Percentiles rank a stretch among this genome's conserved stretches.
These are phyloP conservation scores for Rattus rattus DNA, from an alignment of 2,113 vertebrate genomes.

Conservation along the genomic window DNA sequence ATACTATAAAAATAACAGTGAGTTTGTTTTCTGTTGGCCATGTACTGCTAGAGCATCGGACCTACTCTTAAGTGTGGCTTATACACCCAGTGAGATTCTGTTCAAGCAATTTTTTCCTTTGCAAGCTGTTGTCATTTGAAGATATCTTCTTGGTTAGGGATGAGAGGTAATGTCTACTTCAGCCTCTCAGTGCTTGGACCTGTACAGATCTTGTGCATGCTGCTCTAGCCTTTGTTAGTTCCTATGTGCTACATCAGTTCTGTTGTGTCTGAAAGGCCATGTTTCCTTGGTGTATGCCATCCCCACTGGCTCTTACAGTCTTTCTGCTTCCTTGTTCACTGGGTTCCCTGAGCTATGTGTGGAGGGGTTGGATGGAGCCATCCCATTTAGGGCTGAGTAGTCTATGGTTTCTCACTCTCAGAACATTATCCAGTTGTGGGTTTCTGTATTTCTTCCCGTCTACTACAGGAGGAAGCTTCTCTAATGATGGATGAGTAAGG, in stretches of 20 bases:
- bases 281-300: not conserved
- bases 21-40: not conserved
- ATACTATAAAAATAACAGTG: not conserved
- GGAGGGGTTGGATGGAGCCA: not conserved
- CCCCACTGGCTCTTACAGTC: not conserved
- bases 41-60: not conserved
- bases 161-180: not conserved
- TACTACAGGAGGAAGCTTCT: not conserved
- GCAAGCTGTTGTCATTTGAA: not conserved
- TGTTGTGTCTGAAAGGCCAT: not conserved
- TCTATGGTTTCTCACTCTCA: not conserved
- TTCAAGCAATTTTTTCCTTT: not conserved
- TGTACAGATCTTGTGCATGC: not conserved
- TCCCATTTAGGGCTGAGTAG: not conserved
- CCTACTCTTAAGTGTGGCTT: not conserved
- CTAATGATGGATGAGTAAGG: not conserved
- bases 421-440: not conserved
- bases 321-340: not conserved
- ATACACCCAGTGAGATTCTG: not conserved
- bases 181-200: not conserved
- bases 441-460: not conserved
- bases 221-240: not conserved
- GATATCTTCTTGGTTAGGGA: not conserved
- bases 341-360: not conserved
- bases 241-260: not conserved